These are phyloP conservation scores for Gulo gulo DNA, from an alignment of 2,113 vertebrate genomes.

Conservation along the genomic window DNA sequence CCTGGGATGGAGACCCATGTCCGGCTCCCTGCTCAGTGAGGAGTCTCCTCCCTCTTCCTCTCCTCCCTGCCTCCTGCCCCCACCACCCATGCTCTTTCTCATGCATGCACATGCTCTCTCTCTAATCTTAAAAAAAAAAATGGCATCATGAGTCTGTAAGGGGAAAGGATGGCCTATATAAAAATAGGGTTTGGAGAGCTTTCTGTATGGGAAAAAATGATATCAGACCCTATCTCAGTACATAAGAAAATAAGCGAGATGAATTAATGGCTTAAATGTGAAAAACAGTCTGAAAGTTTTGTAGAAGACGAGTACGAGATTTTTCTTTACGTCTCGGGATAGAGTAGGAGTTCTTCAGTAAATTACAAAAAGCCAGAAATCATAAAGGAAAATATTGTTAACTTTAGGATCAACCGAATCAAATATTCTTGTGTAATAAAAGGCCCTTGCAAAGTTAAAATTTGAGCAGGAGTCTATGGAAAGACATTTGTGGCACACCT, in stretches of 20 bases:
- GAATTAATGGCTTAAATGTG: neutral
- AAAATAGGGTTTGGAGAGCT: neutral
- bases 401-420: neutral
- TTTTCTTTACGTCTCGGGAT: neutral
- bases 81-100: too few relatives aligned
- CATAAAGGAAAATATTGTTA: neutral
- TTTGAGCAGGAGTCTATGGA: neutral
- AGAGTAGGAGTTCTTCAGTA: neutral
- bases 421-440: neutral
- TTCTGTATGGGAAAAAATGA: conserved; percentile 16
- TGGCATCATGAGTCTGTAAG: neutral
- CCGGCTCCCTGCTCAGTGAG: too few relatives aligned
- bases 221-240: neutral
- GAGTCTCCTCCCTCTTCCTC: too few relatives aligned
- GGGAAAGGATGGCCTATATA: neutral
- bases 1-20: too few relatives aligned
- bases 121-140: neutral
- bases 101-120: too few relatives aligned
- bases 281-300: neutral
- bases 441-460: neutral
- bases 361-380: neutral
- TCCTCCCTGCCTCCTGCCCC: too few relatives aligned
- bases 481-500: neutral
- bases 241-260: neutral
- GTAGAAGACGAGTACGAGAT: neutral